Evolutionary conservation across 2,797 vertebrate species (phyloP).

Genomic region (Fistularia tabacaria): DNA sequence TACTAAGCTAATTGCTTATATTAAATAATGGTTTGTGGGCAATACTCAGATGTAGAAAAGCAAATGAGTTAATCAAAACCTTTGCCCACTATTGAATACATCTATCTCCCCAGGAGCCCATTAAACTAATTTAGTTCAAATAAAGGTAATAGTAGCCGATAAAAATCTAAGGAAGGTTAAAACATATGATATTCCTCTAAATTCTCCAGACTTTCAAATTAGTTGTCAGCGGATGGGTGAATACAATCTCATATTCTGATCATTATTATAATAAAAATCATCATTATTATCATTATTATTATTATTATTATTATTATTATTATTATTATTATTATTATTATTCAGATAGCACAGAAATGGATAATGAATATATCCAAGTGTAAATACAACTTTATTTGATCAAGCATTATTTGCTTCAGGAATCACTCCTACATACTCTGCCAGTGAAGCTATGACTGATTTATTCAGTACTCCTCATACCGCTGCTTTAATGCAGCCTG

Average conservation of each 20-base stretch:
- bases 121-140: not conserved
- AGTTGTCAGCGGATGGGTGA: too few relatives aligned
- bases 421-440: conserved; percentile 25
- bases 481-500: conserved; percentile 9
- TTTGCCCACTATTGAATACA: not conserved
- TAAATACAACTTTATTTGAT: too few relatives aligned
- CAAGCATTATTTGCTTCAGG: conserved; percentile 39
- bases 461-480: conserved; percentile 23
- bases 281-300: too few relatives aligned
- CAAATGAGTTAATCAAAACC: conserved; percentile 13
- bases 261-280: too few relatives aligned
- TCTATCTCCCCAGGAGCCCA: not conserved
- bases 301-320: too few relatives aligned
- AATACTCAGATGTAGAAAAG: not conserved
- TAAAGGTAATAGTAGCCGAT: not conserved
- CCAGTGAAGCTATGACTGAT: conserved; percentile 41
- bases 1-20: conserved; percentile 12
- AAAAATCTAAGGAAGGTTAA: too few relatives aligned
- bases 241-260: too few relatives aligned
- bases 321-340: too few relatives aligned
- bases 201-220: too few relatives aligned
- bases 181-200: too few relatives aligned
- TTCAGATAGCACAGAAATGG: too few relatives aligned
- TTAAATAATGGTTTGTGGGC: conserved; percentile 7
- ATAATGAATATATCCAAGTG: too few relatives aligned